Conservation (phyloP, 2,888 invertebrate genomes). For the Erpobdella octoculata region DNA sequence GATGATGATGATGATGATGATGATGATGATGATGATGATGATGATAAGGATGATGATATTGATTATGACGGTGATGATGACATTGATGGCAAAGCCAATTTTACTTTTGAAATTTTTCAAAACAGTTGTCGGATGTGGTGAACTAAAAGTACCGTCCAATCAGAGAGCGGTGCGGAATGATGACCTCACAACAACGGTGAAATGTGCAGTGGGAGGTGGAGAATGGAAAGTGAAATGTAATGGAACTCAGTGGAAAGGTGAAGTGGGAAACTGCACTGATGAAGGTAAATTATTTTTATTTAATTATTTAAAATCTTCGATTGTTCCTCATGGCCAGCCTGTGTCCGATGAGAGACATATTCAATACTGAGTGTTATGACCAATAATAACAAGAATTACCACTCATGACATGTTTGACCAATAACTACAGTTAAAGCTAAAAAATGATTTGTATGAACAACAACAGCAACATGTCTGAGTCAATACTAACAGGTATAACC, state of each 20-base stretch:
- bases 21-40: conserved; percentile 5
- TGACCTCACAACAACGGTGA: not conserved
- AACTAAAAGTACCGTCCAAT: not conserved
- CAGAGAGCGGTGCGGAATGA: not conserved
- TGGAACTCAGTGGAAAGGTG: not conserved
- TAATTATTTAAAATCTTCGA: not conserved
- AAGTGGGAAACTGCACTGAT: not conserved
- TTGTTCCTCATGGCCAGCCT: too few relatives aligned
- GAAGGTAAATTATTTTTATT: not conserved
- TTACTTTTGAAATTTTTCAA: not conserved
- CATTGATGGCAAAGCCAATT: not conserved
- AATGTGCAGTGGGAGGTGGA: not conserved
- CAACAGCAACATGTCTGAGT: too few relatives aligned
- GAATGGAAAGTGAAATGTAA: not conserved
- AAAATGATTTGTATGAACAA: too few relatives aligned
- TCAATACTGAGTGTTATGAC: too few relatives aligned
- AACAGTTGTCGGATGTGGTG: not conserved
- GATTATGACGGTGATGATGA: not conserved
- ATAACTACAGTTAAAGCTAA: too few relatives aligned
- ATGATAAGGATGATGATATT: not conserved
- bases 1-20: not conserved
- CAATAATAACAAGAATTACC: too few relatives aligned
- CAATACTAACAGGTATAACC: too few relatives aligned
- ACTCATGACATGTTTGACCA: too few relatives aligned
- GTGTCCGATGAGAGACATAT: too few relatives aligned